Conservation (phyloP, 2,797 vertebrate genomes). For the Clarias fuscus region DNA sequence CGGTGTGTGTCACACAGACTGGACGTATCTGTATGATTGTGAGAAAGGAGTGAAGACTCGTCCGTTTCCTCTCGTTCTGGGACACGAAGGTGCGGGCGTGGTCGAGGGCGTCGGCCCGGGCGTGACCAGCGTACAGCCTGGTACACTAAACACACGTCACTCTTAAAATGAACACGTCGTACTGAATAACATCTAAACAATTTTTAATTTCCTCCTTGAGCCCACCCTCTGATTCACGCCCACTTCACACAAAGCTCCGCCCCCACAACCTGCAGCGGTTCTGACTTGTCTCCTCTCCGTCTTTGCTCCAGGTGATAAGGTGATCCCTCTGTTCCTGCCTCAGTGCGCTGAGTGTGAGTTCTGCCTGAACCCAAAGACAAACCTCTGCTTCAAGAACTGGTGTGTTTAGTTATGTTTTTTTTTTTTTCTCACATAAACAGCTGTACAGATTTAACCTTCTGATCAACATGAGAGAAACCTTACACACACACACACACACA, state of each 20-base stretch:
- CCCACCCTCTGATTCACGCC: neutral
- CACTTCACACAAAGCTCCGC: neutral
- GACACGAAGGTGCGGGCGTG: slow-evolving; percentile 83
- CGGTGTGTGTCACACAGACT: slow-evolving; percentile 83
- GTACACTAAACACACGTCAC: slow-evolving; percentile 58
- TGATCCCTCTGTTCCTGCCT: slow-evolving; percentile 82
- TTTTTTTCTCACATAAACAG: slow-evolving; percentile 55
- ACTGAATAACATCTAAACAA: neutral
- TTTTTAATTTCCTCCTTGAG: neutral
- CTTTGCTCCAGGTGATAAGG: slow-evolving; percentile 74
- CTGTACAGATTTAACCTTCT: neutral
- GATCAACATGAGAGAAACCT: neutral
- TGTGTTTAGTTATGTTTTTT: slow-evolving; percentile 61
- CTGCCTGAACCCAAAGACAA: slow-evolving; percentile 83
- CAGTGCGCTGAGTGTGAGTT: slow-evolving; percentile 85
- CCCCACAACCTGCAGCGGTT: neutral
- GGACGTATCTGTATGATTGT: slow-evolving; percentile 71
- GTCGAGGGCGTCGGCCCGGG: slow-evolving; percentile 85
- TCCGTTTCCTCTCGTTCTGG: slow-evolving; percentile 81
- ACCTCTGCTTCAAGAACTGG: slow-evolving; percentile 86
- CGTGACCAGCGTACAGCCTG: slow-evolving; percentile 78
- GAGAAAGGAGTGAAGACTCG: slow-evolving; percentile 77
- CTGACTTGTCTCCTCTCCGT: neutral
- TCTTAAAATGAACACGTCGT: neutral
- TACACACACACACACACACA: too few species aligned